These are phyloP conservation scores for Xyliphius kryptos DNA, from an alignment of 2,113 vertebrate genomes.

Conservation along the genomic window DNA sequence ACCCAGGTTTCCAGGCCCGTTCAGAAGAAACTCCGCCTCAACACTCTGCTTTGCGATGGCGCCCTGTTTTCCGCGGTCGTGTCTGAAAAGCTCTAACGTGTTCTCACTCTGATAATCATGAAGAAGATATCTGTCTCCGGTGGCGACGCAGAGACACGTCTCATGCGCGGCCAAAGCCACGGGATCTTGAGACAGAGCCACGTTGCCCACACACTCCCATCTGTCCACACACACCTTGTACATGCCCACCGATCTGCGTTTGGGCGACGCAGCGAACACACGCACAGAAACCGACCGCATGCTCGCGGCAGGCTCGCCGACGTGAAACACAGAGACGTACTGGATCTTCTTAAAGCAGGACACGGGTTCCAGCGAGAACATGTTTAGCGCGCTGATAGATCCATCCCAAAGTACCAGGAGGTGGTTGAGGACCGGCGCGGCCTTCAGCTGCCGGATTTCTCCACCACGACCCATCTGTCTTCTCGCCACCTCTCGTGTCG, in stretches of 20 bases:
- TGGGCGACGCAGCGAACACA: constrained; percentile 54
- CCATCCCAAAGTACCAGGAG: constrained; percentile 59
- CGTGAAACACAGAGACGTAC: constrained; percentile 50
- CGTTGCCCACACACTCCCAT: constrained; percentile 59
- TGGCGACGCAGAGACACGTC: constrained; percentile 53
- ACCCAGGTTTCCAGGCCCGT: constrained; percentile 59
- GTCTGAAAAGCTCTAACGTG: constrained; percentile 54
- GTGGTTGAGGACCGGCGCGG: constrained; percentile 56
- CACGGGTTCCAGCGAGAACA: constrained; percentile 60
- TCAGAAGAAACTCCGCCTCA: constrained; percentile 58
- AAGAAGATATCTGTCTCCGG: constrained; percentile 54
- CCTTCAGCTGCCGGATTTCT: constrained; percentile 48
- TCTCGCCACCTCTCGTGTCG: constrained; percentile 39
- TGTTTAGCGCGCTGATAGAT: constrained; percentile 53
- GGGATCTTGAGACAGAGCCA: constrained; percentile 53
- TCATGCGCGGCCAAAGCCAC: constrained; percentile 51
- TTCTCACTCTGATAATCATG: constrained; percentile 47
- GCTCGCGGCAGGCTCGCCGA: constrained; percentile 28
- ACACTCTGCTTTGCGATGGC: constrained; percentile 46
- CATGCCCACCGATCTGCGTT: constrained; percentile 48
- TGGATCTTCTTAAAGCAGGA: constrained; percentile 54
- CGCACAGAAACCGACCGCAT: constrained; percentile 23
- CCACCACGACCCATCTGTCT: constrained; percentile 56
- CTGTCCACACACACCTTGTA: constrained; percentile 53
- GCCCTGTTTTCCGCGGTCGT: constrained; percentile 45